These are phyloP conservation scores for Chrysaora quinquecirrha DNA, from an alignment of 30 jellyfish, hydroid and myxozoan species.

Conservation along the genomic window DNA sequence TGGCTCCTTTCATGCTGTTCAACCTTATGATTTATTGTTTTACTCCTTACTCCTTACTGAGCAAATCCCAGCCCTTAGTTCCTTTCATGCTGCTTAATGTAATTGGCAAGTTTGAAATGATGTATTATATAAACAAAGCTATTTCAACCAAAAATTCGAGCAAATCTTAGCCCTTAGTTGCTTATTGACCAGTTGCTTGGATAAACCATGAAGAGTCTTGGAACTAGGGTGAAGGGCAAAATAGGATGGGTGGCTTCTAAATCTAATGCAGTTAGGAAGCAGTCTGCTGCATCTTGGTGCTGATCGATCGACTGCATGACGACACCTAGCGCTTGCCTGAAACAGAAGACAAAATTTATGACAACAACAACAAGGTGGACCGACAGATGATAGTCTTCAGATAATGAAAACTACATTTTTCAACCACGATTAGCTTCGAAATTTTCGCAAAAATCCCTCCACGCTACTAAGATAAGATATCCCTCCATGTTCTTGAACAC, in stretches of 20 bases:
- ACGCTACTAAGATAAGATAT: too few species aligned
- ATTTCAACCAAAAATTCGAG: too few species aligned
- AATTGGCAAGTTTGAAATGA: too few species aligned
- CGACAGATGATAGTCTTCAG: not conserved
- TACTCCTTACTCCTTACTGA: too few species aligned
- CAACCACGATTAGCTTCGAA: not conserved
- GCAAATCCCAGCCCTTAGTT: too few species aligned
- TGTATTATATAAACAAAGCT: too few species aligned
- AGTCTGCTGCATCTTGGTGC: conserved; percentile 80
- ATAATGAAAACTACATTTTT: not conserved
- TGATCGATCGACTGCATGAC: conserved; percentile 68
- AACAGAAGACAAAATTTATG: not conserved
- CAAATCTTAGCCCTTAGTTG: too few species aligned
- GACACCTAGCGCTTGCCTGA: conserved; percentile 89
- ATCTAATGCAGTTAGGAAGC: conserved; percentile 79
- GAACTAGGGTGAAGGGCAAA: conserved; percentile 65
- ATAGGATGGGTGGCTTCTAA: conserved; percentile 86
- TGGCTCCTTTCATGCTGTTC: too few species aligned
- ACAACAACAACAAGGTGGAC: not conserved
- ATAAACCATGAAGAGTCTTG: conserved; percentile 52
- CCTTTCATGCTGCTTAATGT: too few species aligned
- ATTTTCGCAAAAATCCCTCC: not conserved
- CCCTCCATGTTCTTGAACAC: too few species aligned
- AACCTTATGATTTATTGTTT: too few species aligned
- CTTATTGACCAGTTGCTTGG: too few species aligned